Evolutionary conservation across 2,113 vertebrate genomes (phyloP).

Genomic region (Corythoichthys haematopterus): DNA sequence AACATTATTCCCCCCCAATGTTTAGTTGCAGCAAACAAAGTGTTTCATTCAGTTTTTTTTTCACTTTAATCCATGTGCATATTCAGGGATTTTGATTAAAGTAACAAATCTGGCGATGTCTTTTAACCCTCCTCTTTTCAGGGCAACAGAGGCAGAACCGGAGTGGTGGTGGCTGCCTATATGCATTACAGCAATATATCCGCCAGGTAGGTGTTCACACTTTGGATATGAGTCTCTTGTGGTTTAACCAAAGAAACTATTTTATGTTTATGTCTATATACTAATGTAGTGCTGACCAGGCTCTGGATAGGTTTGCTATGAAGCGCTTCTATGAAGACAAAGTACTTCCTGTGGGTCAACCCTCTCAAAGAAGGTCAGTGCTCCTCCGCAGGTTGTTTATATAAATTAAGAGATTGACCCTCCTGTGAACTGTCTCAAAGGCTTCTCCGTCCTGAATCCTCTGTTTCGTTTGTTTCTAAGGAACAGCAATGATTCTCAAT

Average conservation of each 20-base stretch:
- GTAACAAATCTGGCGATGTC: background rate
- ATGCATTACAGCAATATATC: slow-evolving; percentile 99
- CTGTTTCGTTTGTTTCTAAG: background rate
- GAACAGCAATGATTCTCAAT: background rate
- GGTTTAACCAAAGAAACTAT: background rate
- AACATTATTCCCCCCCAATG: too few relatives aligned
- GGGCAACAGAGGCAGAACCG: slow-evolving; percentile 91
- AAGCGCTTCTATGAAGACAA: slow-evolving; percentile 98
- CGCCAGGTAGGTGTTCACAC: slow-evolving; percentile 76
- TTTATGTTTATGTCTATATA: background rate
- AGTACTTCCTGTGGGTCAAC: slow-evolving; percentile 91
- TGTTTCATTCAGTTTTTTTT: too few relatives aligned
- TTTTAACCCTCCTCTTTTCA: slow-evolving; percentile 46
- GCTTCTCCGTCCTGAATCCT: background rate
- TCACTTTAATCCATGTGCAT: too few relatives aligned
- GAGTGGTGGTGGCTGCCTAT: slow-evolving; percentile 94
- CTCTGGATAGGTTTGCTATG: slow-evolving; percentile 97
- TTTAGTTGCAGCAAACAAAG: too few relatives aligned
- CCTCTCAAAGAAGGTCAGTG: slow-evolving; percentile 92
- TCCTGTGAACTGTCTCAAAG: slow-evolving; percentile 13
- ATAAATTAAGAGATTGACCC: slow-evolving; percentile 9
- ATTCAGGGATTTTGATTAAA: too few relatives aligned
- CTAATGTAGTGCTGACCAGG: slow-evolving; percentile 83
- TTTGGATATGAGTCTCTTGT: background rate
- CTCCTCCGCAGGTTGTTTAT: slow-evolving; percentile 26